Percentiles rank a stretch among this genome's conserved stretches.
Evolutionary conservation across 2,797 vertebrate genomes (phyloP).

Genomic region (Cossypha niveicapilla): DNA sequence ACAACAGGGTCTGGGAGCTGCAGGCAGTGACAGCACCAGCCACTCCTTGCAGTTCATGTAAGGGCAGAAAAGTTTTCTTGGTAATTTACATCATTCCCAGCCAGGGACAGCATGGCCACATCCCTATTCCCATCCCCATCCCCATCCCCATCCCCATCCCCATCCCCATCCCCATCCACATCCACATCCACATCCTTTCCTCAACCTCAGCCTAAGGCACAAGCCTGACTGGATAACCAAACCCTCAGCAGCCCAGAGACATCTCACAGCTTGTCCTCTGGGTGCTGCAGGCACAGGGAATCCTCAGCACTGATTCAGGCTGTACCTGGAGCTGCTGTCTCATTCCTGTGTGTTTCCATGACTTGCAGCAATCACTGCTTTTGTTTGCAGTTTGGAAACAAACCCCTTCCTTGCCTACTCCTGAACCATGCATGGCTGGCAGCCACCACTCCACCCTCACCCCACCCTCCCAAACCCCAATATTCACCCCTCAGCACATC

Average conservation of each 20-base stretch:
- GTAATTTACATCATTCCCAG: neutral
- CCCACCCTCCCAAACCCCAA: accelerated
- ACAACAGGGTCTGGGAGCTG: neutral
- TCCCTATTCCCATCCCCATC: too few relatives aligned
- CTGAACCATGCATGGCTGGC: accelerated
- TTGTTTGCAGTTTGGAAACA: neutral
- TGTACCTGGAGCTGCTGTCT: neutral
- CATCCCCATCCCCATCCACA: too few relatives aligned
- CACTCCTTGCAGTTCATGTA: accelerated
- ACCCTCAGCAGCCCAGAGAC: neutral
- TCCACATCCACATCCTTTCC: too few relatives aligned
- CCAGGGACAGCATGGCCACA: neutral
- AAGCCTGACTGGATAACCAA: neutral
- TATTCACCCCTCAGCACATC: neutral
- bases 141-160: neutral
- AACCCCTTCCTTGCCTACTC: neutral
- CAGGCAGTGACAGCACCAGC: neutral
- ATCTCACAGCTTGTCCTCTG: neutral
- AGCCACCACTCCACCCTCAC: neutral
- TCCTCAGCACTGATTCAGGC: neutral
- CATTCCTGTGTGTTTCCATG: neutral
- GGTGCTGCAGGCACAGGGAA: neutral
- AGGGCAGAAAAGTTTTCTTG: neutral
- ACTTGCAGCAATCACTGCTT: neutral
- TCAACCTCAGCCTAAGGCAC: neutral